Evolutionary conservation across 2,113 vertebrate species (phyloP).

Genomic region (Noturus placidus): DNA sequence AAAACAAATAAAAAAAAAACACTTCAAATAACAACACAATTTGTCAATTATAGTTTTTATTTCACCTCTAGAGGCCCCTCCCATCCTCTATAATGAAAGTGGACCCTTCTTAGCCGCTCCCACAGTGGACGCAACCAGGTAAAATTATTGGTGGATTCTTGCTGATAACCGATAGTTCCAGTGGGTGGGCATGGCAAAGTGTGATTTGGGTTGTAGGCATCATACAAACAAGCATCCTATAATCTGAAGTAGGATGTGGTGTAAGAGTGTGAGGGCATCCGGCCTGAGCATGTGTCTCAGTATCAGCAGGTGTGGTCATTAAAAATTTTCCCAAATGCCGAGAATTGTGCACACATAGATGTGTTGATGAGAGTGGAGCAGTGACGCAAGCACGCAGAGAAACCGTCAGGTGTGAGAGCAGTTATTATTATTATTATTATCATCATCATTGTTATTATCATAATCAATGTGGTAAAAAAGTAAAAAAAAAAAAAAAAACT

Average conservation of each 20-base stretch:
- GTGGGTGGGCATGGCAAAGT: neutral
- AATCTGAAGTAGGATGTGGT: neutral
- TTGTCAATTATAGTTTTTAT: too few species aligned
- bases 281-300: neutral
- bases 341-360: neutral
- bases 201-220: neutral
- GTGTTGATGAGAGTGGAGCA: neutral
- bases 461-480: neutral
- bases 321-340: neutral
- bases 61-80: too few species aligned
- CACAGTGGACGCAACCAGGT: too few species aligned
- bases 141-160: too few species aligned
- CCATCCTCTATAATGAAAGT: too few species aligned
- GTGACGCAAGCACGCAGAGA: neutral
- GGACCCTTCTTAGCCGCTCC: too few species aligned
- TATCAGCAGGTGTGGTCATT: slow-evolving; percentile 1
- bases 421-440: neutral
- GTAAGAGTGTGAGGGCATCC: neutral
- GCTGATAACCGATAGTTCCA: too few species aligned
- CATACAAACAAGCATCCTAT: neutral
- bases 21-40: too few species aligned
- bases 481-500: neutral
- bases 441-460: neutral
- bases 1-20: too few species aligned
- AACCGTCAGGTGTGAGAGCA: neutral